Evolutionary conservation across 2,888 invertebrate species (phyloP).

Genomic region (Acleris sparsana): DNA sequence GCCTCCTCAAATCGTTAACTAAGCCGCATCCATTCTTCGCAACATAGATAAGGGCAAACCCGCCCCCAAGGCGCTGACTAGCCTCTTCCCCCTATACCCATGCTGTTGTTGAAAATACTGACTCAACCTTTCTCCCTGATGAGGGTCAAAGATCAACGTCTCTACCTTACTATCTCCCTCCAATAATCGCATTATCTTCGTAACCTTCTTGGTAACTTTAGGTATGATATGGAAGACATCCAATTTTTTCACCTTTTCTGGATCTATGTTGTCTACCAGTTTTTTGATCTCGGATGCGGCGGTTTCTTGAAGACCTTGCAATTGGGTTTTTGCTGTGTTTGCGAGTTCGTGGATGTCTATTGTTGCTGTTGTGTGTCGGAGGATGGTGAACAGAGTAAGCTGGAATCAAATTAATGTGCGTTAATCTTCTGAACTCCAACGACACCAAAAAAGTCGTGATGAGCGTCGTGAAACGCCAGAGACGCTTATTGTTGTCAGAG

Average conservation of each 20-base stretch:
- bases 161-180: slow-evolving; percentile 30
- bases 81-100: slow-evolving; percentile 41
- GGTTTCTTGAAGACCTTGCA: slow-evolving; percentile 49
- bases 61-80: slow-evolving; percentile 45
- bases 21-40: slow-evolving; percentile 40
- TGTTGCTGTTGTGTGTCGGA: slow-evolving; percentile 57
- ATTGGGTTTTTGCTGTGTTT: slow-evolving; percentile 49
- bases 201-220: slow-evolving; percentile 44
- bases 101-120: slow-evolving; percentile 41
- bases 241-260: slow-evolving; percentile 54
- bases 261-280: slow-evolving; percentile 51
- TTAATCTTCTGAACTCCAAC: no score
- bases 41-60: slow-evolving; percentile 47
- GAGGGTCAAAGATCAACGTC: slow-evolving; percentile 29
- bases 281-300: slow-evolving; percentile 42
- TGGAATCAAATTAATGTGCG: slow-evolving; percentile 51
- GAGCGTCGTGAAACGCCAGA: no score
- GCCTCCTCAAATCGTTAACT: not conserved
- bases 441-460: no score
- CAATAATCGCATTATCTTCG: slow-evolving; percentile 35
- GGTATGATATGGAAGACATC: slow-evolving; percentile 57
- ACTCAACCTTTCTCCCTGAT: slow-evolving; percentile 40
- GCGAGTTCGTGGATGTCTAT: slow-evolving; percentile 59
- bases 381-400: slow-evolving; percentile 56
- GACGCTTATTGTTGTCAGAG: no score